phyloP scores from a whole-genome alignment of 2,888 invertebrate genomes.

The Cantharis nigra region DNA sequence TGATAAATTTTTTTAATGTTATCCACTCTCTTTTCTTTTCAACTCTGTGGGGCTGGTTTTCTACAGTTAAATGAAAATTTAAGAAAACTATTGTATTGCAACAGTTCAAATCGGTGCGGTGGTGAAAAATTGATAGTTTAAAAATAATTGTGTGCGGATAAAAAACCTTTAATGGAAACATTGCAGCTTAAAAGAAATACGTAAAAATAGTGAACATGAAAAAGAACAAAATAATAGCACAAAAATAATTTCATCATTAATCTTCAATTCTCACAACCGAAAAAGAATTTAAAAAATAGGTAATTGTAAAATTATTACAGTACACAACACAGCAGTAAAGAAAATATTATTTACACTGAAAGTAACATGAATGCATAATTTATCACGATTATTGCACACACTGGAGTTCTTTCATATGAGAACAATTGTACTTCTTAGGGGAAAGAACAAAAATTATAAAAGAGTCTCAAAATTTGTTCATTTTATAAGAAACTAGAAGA shows the following conservation, averaged over 20 bases:
- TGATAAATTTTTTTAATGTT: no score
- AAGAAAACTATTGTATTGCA: no score
- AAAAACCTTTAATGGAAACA: background rate
- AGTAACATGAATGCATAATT: background rate
- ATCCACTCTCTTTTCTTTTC: no score
- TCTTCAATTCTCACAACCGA: background rate
- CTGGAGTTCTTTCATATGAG: background rate
- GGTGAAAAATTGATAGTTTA: background rate
- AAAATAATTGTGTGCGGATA: background rate
- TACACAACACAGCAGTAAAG: background rate
- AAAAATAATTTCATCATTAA: background rate
- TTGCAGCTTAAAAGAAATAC: background rate
- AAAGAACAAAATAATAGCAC: background rate
- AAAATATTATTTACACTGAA: background rate
- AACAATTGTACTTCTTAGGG: background rate
- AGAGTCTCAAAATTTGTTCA: constrained; percentile 14
- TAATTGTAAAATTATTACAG: background rate
- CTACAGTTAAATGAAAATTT: no score
- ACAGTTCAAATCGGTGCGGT: no score
- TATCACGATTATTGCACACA: background rate
- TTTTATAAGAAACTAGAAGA: constrained; percentile 7
- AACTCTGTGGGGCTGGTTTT: no score
- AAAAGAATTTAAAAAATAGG: background rate
- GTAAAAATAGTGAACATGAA: background rate
- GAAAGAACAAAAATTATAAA: background rate